Percentiles rank a stretch among this genome's conserved stretches.
phyloP scores from a whole-genome alignment of 92 coral and sea anemone species.

The Epizoanthus stellaris region DNA sequence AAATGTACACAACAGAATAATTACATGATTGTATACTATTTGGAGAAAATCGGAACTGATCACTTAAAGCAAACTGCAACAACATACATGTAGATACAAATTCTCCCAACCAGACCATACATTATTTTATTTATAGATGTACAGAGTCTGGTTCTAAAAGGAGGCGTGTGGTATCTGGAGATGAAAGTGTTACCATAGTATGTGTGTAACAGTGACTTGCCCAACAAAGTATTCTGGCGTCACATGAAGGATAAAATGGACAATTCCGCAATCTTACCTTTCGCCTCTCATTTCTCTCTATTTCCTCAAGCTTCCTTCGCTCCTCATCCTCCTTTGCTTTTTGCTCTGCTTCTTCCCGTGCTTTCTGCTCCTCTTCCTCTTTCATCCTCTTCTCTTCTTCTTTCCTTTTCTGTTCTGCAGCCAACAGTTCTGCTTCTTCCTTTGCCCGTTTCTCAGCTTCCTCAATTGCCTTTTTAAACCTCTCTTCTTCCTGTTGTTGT shows the following conservation, averaged over 20 bases:
- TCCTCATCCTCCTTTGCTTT: slow-evolving; percentile 92
- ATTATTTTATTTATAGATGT: too few species aligned
- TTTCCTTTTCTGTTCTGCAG: slow-evolving; percentile 78
- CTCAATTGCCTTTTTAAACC: slow-evolving; percentile 66
- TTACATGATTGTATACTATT: too few species aligned
- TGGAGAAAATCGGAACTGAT: too few species aligned
- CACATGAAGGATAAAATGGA: not conserved
- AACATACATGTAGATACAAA: too few species aligned
- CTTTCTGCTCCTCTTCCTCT: slow-evolving; percentile 81
- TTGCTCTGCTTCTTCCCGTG: slow-evolving; percentile 67
- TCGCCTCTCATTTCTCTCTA: slow-evolving; percentile 88
- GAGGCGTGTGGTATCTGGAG: too few species aligned
- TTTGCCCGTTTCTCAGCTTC: slow-evolving; percentile 71
- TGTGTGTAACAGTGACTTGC: too few species aligned
- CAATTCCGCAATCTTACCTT: slow-evolving; percentile 60
- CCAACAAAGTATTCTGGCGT: not conserved
- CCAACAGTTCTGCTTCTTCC: slow-evolving; percentile 80
- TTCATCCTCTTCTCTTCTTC: slow-evolving; percentile 71
- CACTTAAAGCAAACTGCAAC: too few species aligned
- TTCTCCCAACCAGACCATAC: too few species aligned
- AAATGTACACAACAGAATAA: too few species aligned
- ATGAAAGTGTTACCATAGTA: too few species aligned
- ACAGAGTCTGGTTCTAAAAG: too few species aligned
- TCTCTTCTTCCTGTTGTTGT: slow-evolving; percentile 85
- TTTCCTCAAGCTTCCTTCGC: slow-evolving; percentile 83